These are phyloP conservation scores for Halcyon leucocephala DNA, from an alignment of 2,797 vertebrate genomes.

Conservation along the genomic window DNA sequence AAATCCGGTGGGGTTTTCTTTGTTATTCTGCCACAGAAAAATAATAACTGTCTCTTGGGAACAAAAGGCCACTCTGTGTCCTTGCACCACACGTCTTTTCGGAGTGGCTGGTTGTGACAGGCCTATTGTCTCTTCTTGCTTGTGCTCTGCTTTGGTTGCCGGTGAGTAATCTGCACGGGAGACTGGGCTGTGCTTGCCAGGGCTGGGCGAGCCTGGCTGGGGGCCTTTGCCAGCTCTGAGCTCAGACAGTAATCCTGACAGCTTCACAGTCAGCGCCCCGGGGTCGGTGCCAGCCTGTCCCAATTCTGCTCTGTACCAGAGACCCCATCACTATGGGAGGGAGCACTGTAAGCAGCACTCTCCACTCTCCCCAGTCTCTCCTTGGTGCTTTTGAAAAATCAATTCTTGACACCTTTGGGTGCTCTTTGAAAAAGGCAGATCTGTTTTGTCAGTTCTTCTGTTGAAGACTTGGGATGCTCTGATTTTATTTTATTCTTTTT, in stretches of 20 bases:
- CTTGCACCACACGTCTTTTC: neutral
- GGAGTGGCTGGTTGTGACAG: conserved; percentile 50
- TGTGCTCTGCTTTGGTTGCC: conserved; percentile 15
- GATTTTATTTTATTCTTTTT: neutral
- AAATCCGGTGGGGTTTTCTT: conserved; percentile 48
- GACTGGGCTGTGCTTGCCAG: conserved; percentile 46
- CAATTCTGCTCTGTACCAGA: neutral
- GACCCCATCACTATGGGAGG: neutral
- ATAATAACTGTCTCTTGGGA: conserved; percentile 48
- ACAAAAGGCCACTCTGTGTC: conserved; percentile 46
- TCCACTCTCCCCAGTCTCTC: neutral
- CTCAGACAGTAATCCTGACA: conserved; percentile 42
- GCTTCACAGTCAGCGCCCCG: neutral
- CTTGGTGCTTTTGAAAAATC: neutral
- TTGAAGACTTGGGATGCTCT: neutral
- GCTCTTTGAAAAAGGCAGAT: neutral
- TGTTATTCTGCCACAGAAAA: conserved; percentile 61
- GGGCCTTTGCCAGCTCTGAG: conserved; percentile 60
- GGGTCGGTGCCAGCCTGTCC: conserved; percentile 21
- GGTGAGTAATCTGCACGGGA: conserved; percentile 44
- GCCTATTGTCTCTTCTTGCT: conserved; percentile 62
- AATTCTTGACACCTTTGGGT: neutral
- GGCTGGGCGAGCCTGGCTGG: conserved; percentile 33
- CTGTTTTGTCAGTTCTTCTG: neutral
- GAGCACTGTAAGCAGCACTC: neutral